A percentile compares a stretch with the other conserved stretches of the same genome.
phyloP scores from a whole-genome alignment of 2,888 invertebrate genomes.

The Rhimphoctona megacephalus region DNA sequence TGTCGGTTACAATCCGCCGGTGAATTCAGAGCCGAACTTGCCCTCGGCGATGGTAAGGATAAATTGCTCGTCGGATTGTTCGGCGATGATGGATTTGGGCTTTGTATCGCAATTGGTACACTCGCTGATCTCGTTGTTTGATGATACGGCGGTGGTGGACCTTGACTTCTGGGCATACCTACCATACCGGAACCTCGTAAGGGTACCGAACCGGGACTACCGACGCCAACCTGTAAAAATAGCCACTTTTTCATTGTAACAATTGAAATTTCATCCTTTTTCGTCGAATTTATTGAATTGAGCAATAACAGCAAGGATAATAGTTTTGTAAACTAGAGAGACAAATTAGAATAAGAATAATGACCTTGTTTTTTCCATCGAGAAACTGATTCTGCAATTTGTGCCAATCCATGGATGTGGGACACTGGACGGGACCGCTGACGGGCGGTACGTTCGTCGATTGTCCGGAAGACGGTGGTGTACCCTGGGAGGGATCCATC shows the following conservation, averaged over 20 bases:
- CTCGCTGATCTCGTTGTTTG: slow-evolving; percentile 91
- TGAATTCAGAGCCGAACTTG: slow-evolving; percentile 89
- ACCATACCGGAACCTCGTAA: slow-evolving; percentile 81
- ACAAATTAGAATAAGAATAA: not conserved
- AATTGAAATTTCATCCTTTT: not conserved
- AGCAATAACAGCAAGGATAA: not conserved
- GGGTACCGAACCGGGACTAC: slow-evolving; percentile 79
- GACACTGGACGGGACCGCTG: slow-evolving; percentile 79
- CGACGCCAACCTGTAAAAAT: slow-evolving; percentile 74
- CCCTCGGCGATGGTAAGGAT: slow-evolving; percentile 91
- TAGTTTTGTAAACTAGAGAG: not conserved
- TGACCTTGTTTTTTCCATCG: slow-evolving; percentile 89
- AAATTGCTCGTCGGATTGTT: slow-evolving; percentile 90
- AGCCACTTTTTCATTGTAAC: not conserved
- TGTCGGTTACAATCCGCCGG: slow-evolving; percentile 88
- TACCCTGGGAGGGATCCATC: slow-evolving; percentile 82
- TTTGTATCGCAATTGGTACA: slow-evolving; percentile 90
- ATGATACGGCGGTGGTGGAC: slow-evolving; percentile 92
- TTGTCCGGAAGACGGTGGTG: slow-evolving; percentile 75
- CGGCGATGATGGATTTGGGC: slow-evolving; percentile 90
- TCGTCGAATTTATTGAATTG: not conserved
- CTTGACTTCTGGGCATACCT: slow-evolving; percentile 87
- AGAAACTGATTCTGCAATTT: slow-evolving; percentile 95
- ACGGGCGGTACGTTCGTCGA: slow-evolving; percentile 80
- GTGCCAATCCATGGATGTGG: slow-evolving; percentile 93